Conservation (phyloP, 2,113 vertebrate genomes). For the Saccopteryx bilineata region DNA sequence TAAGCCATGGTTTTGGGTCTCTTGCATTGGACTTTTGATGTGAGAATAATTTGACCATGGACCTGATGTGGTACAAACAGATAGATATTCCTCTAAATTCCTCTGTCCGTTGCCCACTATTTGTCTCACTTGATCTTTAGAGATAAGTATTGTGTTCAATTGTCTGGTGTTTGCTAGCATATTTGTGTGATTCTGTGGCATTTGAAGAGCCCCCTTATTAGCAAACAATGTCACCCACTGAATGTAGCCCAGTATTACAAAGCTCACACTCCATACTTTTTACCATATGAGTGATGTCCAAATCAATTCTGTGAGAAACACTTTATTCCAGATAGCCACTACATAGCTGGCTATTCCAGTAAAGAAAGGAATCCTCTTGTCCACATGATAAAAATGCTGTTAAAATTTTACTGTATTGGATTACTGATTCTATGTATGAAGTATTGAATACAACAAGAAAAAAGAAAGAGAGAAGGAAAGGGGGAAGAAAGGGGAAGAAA, state of each 20-base stretch:
- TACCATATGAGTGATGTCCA: neutral
- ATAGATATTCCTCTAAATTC: neutral
- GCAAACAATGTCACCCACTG: neutral
- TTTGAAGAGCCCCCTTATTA: constrained; percentile 53
- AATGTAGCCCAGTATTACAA: neutral
- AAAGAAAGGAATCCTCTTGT: neutral
- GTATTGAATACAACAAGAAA: neutral
- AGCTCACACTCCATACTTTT: neutral
- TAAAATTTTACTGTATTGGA: neutral
- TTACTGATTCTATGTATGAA: neutral
- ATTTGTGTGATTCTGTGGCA: neutral
- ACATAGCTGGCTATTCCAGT: neutral
- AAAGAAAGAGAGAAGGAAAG: neutral
- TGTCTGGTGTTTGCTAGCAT: neutral
- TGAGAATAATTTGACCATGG: neutral
- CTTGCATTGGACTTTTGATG: neutral
- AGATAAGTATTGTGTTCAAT: neutral
- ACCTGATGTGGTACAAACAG: neutral
- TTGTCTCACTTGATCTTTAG: neutral
- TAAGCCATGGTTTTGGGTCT: neutral
- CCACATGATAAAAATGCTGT: neutral
- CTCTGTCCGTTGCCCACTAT: neutral
- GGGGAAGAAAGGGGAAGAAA: neutral
- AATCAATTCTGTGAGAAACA: constrained; percentile 41
- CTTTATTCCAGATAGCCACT: neutral